Conservation (phyloP, 2,888 invertebrate genomes). For the Hylaea fasciaria region DNA sequence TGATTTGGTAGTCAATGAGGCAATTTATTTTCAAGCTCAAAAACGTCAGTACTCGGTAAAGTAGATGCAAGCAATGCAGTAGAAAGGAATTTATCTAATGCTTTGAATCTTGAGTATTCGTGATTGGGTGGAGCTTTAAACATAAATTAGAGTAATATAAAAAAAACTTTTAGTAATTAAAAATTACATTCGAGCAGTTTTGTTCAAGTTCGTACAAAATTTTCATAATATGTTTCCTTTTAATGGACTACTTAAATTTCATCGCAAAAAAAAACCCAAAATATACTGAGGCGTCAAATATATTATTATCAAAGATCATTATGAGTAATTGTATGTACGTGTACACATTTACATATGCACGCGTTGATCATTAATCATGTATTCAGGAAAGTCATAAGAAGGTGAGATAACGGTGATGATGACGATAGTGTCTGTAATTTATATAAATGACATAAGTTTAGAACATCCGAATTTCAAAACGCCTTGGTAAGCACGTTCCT, state of each 20-base stretch:
- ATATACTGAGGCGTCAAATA: background rate
- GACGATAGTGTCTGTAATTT: background rate
- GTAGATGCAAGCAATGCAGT: conserved; percentile 34
- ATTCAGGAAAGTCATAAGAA: conserved; percentile 3
- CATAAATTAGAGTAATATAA: no score
- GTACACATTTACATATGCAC: conserved; percentile 5
- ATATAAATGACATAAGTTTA: no score
- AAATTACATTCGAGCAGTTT: no score
- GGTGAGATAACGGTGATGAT: background rate
- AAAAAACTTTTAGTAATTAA: no score
- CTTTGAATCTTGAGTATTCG: background rate
- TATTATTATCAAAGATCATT: conserved; percentile 5
- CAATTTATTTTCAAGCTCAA: conserved; percentile 58
- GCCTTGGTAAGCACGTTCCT: no score
- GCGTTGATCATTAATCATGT: conserved; percentile 12
- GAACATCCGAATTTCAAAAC: no score
- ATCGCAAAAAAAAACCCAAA: no score
- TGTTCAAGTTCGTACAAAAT: no score
- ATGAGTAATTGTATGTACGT: conserved; percentile 9
- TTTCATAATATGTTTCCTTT: no score
- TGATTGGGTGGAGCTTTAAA: background rate
- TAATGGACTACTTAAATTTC: no score
- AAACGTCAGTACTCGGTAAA: conserved; percentile 43
- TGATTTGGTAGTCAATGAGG: conserved; percentile 73
- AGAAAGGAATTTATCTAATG: conserved; percentile 14